A percentile compares a stretch with the other conserved stretches of the same genome.
Conservation (phyloP, 1,140 invertebrate species). For the Formica selysi region DNA sequence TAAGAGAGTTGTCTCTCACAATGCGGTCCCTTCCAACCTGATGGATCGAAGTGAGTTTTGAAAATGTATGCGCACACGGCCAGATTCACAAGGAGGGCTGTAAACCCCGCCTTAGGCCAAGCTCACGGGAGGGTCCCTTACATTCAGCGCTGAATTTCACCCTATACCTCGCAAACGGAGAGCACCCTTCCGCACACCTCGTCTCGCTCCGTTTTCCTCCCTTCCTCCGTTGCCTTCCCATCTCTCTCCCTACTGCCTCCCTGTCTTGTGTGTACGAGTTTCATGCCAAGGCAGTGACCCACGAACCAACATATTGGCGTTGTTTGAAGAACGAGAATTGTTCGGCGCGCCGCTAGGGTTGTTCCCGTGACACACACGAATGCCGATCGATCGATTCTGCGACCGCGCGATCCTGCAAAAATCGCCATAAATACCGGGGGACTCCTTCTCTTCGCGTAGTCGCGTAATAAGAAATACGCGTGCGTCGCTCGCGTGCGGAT, state of each 20-base stretch:
- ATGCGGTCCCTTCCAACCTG: constrained; percentile 75
- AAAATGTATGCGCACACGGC: constrained; percentile 84
- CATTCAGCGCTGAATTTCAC: constrained; percentile 81
- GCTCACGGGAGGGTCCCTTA: constrained; percentile 76
- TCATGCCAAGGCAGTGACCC: constrained; percentile 80
- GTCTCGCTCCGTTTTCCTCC: constrained; percentile 49
- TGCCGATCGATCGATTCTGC: constrained; percentile 67
- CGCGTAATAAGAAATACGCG: constrained; percentile 64
- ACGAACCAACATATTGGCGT: constrained; percentile 82
- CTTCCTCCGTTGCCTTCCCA: constrained; percentile 16
- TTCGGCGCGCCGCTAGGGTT: constrained; percentile 72
- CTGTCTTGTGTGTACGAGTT: constrained; percentile 71
- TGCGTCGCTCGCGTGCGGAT: constrained; percentile 52
- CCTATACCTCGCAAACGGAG: constrained; percentile 69
- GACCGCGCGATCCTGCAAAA: constrained; percentile 60
- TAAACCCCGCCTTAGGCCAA: constrained; percentile 82
- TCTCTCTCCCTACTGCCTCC: constrained; percentile 45
- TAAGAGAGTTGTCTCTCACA: constrained; percentile 74
- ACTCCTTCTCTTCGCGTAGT: constrained; percentile 67
- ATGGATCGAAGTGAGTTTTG: constrained; percentile 79
- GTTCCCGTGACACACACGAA: constrained; percentile 63
- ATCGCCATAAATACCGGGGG: constrained; percentile 59
- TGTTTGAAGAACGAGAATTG: constrained; percentile 83
- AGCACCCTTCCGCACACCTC: constrained; percentile 42
- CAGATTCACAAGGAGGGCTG: constrained; percentile 83